Evolutionary conservation across 2,888 invertebrate species (phyloP).

Genomic region (Dryadula phaetusa): DNA sequence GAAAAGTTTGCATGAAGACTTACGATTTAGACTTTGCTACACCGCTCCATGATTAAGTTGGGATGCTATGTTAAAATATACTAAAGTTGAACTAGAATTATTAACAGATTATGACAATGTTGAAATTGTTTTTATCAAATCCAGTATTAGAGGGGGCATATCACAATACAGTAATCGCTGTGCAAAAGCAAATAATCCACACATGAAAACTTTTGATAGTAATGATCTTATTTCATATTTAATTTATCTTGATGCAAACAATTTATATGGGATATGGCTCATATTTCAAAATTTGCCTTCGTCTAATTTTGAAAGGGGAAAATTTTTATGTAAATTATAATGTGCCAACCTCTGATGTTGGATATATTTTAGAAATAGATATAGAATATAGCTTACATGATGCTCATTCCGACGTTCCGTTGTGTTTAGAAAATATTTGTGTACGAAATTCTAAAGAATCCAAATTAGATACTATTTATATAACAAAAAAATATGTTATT

Average conservation of each 20-base stretch:
- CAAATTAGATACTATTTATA: background rate
- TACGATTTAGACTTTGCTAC: too few species aligned
- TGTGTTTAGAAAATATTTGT: too few species aligned
- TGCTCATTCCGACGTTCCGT: too few species aligned
- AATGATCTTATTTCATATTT: too few species aligned
- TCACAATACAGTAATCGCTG: conserved; percentile 49
- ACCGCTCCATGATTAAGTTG: too few species aligned
- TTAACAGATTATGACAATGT: conserved; percentile 45
- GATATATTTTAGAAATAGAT: conserved; percentile 50
- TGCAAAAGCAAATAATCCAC: conserved; percentile 55
- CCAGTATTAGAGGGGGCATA: conserved; percentile 47
- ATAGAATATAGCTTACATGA: too few species aligned
- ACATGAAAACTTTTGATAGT: too few species aligned
- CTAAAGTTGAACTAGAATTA: too few species aligned
- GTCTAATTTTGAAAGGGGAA: conserved; percentile 51
- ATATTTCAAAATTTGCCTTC: conserved; percentile 54
- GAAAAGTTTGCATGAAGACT: too few species aligned
- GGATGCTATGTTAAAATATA: too few species aligned
- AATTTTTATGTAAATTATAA: conserved; percentile 35
- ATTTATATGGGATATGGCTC: conserved; percentile 58
- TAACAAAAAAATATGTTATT: too few species aligned
- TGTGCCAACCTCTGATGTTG: conserved; percentile 29
- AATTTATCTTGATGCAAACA: conserved; percentile 59
- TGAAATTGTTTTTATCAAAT: conserved; percentile 43
- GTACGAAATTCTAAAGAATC: too few species aligned